Conservation (phyloP, 1,140 invertebrate species). For the Steinernema feltiae region DNA sequence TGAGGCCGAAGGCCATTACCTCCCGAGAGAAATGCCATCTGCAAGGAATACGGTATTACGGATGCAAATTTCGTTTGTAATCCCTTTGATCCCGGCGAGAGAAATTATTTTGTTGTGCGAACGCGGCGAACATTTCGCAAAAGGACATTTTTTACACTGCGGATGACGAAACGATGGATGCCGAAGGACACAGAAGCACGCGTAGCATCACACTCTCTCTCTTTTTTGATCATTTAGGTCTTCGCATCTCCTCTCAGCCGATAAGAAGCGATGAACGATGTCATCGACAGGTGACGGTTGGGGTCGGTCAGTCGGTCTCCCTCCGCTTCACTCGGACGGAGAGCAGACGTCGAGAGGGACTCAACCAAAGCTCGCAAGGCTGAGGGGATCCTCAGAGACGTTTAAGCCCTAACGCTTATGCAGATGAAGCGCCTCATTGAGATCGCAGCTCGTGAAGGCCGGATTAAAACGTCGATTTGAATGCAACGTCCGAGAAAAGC, state of each 20-base stretch:
- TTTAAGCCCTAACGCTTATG: no score
- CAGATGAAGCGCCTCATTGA: no score
- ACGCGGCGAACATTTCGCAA: background rate
- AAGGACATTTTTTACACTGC: background rate
- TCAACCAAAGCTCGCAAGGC: no score
- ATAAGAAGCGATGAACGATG: background rate
- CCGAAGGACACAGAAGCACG: background rate
- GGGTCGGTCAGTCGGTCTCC: background rate
- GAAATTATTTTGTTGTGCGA: no score
- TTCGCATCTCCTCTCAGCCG: background rate
- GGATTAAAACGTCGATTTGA: no score
- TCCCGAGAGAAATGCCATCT: conserved; percentile 1
- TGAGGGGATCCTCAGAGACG: no score
- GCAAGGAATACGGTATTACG: background rate
- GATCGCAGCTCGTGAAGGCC: no score
- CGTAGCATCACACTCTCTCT: background rate
- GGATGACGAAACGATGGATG: background rate
- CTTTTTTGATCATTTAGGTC: background rate
- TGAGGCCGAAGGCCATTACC: background rate
- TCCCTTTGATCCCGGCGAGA: no score
- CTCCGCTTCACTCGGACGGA: no score
- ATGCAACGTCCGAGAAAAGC: no score
- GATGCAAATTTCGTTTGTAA: background rate
- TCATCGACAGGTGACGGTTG: background rate
- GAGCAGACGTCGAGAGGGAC: no score